These are phyloP conservation scores for Calephelis perditalis DNA, from an alignment of 2,888 invertebrate species.

Conservation along the genomic window DNA sequence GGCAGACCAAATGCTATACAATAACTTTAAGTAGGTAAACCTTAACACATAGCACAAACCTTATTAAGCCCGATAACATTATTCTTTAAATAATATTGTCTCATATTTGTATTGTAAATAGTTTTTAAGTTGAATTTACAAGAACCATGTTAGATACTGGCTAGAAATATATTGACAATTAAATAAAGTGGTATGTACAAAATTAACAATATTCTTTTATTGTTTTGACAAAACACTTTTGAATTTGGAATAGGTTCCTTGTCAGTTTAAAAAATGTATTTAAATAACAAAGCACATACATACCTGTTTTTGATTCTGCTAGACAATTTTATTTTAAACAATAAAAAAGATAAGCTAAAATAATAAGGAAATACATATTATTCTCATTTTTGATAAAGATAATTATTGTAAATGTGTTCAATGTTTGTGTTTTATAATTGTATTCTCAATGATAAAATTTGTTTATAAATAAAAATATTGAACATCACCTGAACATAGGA, in stretches of 20 bases:
- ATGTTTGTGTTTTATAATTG: background rate
- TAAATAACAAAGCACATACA: too few relatives aligned
- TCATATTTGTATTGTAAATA: too few relatives aligned
- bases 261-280: background rate
- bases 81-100: too few relatives aligned
- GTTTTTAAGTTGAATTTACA: too few relatives aligned
- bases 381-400: background rate
- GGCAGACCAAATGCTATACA: too few relatives aligned
- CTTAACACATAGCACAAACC: too few relatives aligned
- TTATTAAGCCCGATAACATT: too few relatives aligned
- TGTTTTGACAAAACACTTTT: background rate
- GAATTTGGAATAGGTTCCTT: background rate
- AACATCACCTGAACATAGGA: constrained; percentile 34
- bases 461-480: constrained; percentile 17
- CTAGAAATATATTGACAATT: too few relatives aligned
- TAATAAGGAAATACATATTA: constrained; percentile 2
- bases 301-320: too few relatives aligned
- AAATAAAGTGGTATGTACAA: too few relatives aligned
- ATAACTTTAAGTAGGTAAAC: too few relatives aligned
- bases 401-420: background rate
- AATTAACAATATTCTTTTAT: background rate
- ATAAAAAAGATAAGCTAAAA: constrained; percentile 6
- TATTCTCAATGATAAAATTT: constrained; percentile 6
- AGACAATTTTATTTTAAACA: background rate
- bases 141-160: too few relatives aligned